phyloP scores from a whole-genome alignment of 2,113 vertebrate genomes.

The Malurus alboscapulatus region DNA sequence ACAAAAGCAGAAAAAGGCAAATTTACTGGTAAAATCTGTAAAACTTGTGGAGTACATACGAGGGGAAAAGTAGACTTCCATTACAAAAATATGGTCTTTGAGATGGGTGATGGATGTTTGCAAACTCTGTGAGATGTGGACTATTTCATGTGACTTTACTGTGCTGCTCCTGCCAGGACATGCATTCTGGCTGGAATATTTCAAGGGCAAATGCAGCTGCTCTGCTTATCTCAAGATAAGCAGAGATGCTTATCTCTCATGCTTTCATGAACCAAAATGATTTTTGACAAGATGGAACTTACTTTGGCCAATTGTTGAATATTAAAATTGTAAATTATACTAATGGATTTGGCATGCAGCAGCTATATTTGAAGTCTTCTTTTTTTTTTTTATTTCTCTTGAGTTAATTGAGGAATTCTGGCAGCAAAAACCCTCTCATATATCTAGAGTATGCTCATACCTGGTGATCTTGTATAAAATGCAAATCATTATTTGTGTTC shows the following conservation, averaged over 20 bases:
- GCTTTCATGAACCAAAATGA: background rate
- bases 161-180: background rate
- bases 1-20: background rate
- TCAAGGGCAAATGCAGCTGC: background rate
- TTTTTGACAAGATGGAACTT: slow-evolving; percentile 14
- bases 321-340: slow-evolving; percentile 23
- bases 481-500: slow-evolving; percentile 6
- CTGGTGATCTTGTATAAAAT: background rate
- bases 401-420: slow-evolving; percentile 1
- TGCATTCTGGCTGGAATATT: background rate
- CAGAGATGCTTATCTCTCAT: no score
- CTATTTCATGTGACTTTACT: background rate
- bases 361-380: background rate
- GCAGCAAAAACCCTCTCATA: background rate
- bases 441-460: background rate
- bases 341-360: slow-evolving; percentile 24
- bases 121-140: background rate
- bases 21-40: background rate
- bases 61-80: background rate
- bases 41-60: background rate
- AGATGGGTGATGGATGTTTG: background rate
- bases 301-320: background rate
- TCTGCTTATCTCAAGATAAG: background rate
- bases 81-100: background rate
- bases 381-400: background rate